Evolutionary conservation across 2,113 vertebrate genomes (phyloP).

Genomic region (Sinosuthora webbiana): DNA sequence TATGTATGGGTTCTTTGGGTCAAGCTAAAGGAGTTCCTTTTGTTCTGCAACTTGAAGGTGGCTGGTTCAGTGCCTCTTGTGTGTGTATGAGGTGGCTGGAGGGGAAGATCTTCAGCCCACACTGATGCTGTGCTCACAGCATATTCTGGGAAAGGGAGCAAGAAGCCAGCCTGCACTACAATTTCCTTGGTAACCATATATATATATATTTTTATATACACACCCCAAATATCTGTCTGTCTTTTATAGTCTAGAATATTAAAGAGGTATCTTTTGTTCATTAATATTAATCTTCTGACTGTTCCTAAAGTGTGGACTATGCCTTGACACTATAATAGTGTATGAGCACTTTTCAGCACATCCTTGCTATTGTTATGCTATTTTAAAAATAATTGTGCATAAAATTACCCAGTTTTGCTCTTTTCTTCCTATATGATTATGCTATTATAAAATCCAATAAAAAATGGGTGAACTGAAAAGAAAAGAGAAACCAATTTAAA

Average conservation of each 20-base stretch:
- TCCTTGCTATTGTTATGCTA: neutral
- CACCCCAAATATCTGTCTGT: fast-evolving
- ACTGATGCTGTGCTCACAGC: neutral
- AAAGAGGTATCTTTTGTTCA: neutral
- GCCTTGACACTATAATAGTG: neutral
- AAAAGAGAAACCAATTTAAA: conserved; percentile 49
- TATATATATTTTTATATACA: neutral
- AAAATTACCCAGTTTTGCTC: conserved; percentile 33
- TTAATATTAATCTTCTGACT: neutral
- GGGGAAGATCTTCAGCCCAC: neutral
- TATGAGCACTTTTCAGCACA: neutral
- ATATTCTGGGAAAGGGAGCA: neutral
- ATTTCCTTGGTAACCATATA: neutral
- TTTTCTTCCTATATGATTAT: neutral
- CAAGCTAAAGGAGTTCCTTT: neutral
- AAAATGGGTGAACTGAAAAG: conserved; percentile 9
- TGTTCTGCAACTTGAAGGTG: neutral
- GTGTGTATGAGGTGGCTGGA: neutral
- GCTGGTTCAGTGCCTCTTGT: neutral
- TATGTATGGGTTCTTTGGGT: neutral
- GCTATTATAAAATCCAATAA: conserved; percentile 27
- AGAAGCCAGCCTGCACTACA: neutral
- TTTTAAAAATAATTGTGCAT: conserved; percentile 42
- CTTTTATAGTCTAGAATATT: neutral
- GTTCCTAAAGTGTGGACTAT: neutral